phyloP scores from a whole-genome alignment of 2,113 vertebrate genomes.

The Lagopus leucura region DNA sequence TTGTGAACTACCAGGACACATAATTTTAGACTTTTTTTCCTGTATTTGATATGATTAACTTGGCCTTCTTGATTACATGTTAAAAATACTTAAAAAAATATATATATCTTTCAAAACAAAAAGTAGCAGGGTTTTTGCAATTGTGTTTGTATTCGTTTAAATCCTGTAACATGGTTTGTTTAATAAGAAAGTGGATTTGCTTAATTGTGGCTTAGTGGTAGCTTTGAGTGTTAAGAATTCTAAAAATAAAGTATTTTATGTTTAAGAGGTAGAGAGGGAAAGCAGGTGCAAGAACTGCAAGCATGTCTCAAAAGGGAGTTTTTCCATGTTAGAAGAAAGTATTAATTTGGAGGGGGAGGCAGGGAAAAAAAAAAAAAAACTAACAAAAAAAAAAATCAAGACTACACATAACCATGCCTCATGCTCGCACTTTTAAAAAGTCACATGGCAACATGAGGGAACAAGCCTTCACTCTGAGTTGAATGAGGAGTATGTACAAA shows the following conservation, averaged over 20 bases:
- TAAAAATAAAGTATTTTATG: background rate
- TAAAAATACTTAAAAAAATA: background rate
- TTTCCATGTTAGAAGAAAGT: background rate
- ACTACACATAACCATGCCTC: fast-evolving
- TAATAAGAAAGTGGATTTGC: background rate
- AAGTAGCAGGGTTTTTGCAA: background rate
- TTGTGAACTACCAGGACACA: background rate
- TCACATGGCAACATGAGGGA: background rate
- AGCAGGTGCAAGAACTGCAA: background rate
- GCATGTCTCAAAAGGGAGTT: background rate
- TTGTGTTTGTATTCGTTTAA: background rate
- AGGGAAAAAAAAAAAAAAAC: background rate
- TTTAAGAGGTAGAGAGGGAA: background rate
- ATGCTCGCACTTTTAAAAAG: background rate
- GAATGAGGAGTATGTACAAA: background rate
- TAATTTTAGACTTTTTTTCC: background rate
- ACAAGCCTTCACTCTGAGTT: background rate
- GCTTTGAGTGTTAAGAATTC: background rate
- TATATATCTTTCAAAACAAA: background rate
- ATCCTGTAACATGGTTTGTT: background rate
- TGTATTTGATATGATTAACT: background rate
- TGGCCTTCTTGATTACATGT: background rate
- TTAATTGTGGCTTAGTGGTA: background rate
- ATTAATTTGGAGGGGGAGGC: background rate
- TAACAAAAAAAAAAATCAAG: background rate